Conservation (phyloP, 2,888 invertebrate genomes). For the Rosalia funebris region DNA sequence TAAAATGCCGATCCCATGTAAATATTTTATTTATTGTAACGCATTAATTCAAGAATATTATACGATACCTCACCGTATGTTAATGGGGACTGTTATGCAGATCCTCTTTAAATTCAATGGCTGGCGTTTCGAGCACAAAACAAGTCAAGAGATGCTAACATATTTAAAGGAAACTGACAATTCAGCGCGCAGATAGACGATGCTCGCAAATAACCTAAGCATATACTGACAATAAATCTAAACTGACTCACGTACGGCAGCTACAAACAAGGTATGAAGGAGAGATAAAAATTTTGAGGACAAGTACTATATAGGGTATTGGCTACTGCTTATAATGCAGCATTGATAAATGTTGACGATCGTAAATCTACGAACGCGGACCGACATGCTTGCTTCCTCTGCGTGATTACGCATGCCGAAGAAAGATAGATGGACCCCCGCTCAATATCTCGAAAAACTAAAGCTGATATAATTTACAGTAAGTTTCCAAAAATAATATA, state of each 20-base stretch:
- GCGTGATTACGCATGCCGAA: constrained; percentile 20
- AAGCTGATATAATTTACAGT: constrained; percentile 12
- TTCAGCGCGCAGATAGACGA: constrained; percentile 43
- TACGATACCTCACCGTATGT: constrained; percentile 41
- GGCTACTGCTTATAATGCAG: constrained; percentile 60
- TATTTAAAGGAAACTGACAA: constrained; percentile 44
- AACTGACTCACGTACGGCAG: constrained; percentile 57
- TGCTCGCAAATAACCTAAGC: constrained; percentile 57
- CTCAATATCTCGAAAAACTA: constrained; percentile 4
- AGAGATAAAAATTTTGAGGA: constrained; percentile 65
- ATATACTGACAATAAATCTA: constrained; percentile 59
- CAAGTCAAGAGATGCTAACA: constrained; percentile 42
- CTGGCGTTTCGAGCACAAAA: constrained; percentile 43
- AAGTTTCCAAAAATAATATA: no score
- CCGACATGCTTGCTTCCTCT: constrained; percentile 27
- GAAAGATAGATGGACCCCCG: constrained; percentile 17
- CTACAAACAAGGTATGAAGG: constrained; percentile 64
- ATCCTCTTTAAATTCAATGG: constrained; percentile 43
- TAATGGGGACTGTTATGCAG: constrained; percentile 40
- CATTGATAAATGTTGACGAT: constrained; percentile 57
- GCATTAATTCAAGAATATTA: constrained; percentile 38
- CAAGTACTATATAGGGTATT: constrained; percentile 64
- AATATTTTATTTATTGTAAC: constrained; percentile 33
- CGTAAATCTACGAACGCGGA: constrained; percentile 56
- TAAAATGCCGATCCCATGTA: constrained; percentile 15